phyloP scores from a whole-genome alignment of 2,888 invertebrate species.

The Caradrina clavipalpis region DNA sequence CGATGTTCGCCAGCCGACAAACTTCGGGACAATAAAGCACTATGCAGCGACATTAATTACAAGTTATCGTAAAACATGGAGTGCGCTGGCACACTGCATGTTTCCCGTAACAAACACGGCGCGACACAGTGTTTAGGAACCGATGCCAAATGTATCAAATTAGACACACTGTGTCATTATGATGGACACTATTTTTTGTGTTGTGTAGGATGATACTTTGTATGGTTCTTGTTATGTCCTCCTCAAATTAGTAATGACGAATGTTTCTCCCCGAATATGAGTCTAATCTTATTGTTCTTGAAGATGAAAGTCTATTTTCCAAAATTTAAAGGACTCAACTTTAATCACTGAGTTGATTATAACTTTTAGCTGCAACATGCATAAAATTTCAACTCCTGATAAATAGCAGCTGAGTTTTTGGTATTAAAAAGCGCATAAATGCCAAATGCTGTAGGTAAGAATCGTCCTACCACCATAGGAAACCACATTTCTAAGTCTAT shows the following conservation, averaged over 20 bases:
- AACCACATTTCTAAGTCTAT: too few relatives aligned
- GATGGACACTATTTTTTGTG: slow-evolving; percentile 32
- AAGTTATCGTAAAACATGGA: slow-evolving; percentile 82
- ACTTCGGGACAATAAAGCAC: slow-evolving; percentile 82
- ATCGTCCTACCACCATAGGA: too few relatives aligned
- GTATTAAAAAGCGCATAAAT: too few relatives aligned
- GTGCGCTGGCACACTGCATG: slow-evolving; percentile 66
- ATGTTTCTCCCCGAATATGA: not conserved
- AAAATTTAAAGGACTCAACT: not conserved
- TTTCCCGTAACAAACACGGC: slow-evolving; percentile 69
- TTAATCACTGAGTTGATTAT: not conserved
- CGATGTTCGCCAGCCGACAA: slow-evolving; percentile 70
- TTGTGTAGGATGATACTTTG: slow-evolving; percentile 2
- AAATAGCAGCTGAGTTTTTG: too few relatives aligned
- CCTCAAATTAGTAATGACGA: not conserved
- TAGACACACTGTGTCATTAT: slow-evolving; percentile 46
- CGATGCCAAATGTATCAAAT: slow-evolving; percentile 56
- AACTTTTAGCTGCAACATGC: too few relatives aligned
- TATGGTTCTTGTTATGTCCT: slow-evolving; percentile 5
- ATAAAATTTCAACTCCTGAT: too few relatives aligned
- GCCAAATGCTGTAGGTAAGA: too few relatives aligned
- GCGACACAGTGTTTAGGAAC: slow-evolving; percentile 58
- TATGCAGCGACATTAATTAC: slow-evolving; percentile 84
- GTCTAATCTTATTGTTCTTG: not conserved
- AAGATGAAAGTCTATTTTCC: not conserved